Conservation (phyloP, 2,797 vertebrate species). For the Catostomus latipinnis region DNA sequence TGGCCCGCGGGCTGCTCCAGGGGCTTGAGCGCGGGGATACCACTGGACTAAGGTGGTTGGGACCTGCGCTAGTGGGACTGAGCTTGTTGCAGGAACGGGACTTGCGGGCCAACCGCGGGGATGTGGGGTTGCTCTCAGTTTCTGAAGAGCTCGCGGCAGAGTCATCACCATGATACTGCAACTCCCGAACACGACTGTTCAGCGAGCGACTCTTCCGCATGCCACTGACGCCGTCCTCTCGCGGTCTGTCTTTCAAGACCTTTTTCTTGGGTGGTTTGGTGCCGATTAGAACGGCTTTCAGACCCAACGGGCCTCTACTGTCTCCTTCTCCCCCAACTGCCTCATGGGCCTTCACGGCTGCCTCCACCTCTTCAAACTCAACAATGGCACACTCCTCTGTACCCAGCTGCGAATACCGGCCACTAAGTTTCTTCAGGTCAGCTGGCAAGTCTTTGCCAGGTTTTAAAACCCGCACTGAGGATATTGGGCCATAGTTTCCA, state of each 20-base stretch:
- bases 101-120: constrained; percentile 85
- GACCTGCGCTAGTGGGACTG: constrained; percentile 79
- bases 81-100: constrained; percentile 81
- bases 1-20: constrained; percentile 88
- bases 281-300: constrained; percentile 92
- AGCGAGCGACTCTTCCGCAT: constrained; percentile 83
- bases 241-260: constrained; percentile 84
- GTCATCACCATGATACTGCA: constrained; percentile 92
- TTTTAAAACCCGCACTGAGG: constrained; percentile 92
- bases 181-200: constrained; percentile 92
- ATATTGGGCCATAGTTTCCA: constrained; percentile 87
- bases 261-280: constrained; percentile 97
- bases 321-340: constrained; percentile 76
- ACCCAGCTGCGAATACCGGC: constrained; percentile 88
- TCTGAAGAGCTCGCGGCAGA: constrained; percentile 96
- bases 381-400: constrained; percentile 92
- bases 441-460: constrained; percentile 91
- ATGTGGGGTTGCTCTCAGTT: constrained; percentile 91
- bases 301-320: constrained; percentile 62
- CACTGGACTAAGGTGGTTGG: constrained; percentile 88
- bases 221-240: constrained; percentile 75
- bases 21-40: constrained; percentile 93
- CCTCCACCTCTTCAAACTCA: constrained; percentile 96
- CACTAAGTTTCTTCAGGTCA: constrained; percentile 90
- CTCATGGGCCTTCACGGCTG: constrained; percentile 89